Conservation (phyloP, 2,797 vertebrate species). For the Pipistrellus pipistrellus region DNA sequence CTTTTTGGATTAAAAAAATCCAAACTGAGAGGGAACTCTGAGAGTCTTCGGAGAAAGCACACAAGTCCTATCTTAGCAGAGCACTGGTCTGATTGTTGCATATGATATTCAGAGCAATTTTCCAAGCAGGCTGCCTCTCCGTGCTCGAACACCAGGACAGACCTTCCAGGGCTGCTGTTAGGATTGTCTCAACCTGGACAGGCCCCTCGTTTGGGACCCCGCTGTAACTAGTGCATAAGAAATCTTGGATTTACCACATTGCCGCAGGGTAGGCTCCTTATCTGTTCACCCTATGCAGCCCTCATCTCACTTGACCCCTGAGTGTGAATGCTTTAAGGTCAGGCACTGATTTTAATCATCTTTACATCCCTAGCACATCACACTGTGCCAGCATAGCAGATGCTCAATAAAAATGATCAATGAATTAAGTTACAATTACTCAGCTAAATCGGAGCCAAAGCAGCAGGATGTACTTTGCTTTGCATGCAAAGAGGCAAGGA, state of each 20-base stretch:
- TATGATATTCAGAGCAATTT: not conserved
- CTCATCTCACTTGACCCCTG: not conserved
- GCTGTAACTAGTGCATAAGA: not conserved
- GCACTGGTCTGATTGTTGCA: not conserved
- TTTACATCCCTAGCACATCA: not conserved
- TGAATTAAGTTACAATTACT: not conserved
- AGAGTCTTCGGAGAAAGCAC: not conserved
- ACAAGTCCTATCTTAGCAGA: not conserved
- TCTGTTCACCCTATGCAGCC: not conserved
- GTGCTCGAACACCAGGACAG: not conserved
- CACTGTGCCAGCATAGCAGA: not conserved
- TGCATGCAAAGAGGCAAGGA: not conserved
- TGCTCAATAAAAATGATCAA: slow-evolving; percentile 45
- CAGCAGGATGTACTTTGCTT: not conserved
- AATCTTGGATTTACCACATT: not conserved
- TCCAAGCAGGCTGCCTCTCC: not conserved
- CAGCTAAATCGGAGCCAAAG: slow-evolving; percentile 25
- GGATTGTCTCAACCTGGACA: not conserved
- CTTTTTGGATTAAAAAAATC: not conserved
- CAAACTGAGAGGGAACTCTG: not conserved
- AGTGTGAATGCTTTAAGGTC: not conserved
- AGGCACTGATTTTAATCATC: not conserved
- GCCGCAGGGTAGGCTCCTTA: not conserved
- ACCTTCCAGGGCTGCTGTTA: not conserved
- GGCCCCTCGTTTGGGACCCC: not conserved